Evolutionary conservation across 1,140 invertebrate species (phyloP).

Genomic region (Phthorimaea operculella): DNA sequence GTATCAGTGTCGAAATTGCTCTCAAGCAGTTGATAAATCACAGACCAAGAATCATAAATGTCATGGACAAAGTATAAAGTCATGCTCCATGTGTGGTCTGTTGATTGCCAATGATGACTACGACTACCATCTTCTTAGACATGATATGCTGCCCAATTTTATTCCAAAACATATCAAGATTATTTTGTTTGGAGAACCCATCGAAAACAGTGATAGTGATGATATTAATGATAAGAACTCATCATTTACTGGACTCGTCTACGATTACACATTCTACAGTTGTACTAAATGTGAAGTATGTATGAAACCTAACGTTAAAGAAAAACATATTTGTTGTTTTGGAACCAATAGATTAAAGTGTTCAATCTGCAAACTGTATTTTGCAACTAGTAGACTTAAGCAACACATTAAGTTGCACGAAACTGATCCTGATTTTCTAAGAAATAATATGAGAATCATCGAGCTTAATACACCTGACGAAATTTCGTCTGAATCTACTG

Average conservation of each 20-base stretch:
- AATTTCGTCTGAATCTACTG: neutral
- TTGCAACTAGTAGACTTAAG: slow-evolving; percentile 24
- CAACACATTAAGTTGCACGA: slow-evolving; percentile 30
- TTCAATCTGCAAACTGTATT: slow-evolving; percentile 30
- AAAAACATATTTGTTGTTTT: slow-evolving; percentile 27
- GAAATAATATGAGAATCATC: neutral
- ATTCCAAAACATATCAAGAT: slow-evolving; percentile 35
- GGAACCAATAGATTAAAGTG: slow-evolving; percentile 26
- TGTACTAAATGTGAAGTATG: slow-evolving; percentile 35
- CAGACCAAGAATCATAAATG: slow-evolving; percentile 27
- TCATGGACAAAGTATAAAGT: slow-evolving; percentile 21
- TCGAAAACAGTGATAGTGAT: slow-evolving; percentile 2
- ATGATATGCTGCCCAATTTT: slow-evolving; percentile 31
- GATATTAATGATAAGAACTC: neutral
- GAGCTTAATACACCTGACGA: neutral
- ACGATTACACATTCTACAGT: slow-evolving; percentile 36
- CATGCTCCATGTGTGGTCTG: slow-evolving; percentile 34
- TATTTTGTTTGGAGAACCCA: slow-evolving; percentile 27
- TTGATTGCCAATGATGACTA: slow-evolving; percentile 24
- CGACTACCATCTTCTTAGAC: slow-evolving; percentile 28
- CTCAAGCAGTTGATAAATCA: slow-evolving; percentile 26
- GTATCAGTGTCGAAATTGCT: slow-evolving; percentile 43
- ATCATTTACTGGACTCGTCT: slow-evolving; percentile 27
- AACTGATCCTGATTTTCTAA: slow-evolving; percentile 26
- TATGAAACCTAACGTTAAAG: slow-evolving; percentile 17